phyloP scores from a whole-genome alignment of 2,797 vertebrate species.

The Bradypodion ventrale region DNA sequence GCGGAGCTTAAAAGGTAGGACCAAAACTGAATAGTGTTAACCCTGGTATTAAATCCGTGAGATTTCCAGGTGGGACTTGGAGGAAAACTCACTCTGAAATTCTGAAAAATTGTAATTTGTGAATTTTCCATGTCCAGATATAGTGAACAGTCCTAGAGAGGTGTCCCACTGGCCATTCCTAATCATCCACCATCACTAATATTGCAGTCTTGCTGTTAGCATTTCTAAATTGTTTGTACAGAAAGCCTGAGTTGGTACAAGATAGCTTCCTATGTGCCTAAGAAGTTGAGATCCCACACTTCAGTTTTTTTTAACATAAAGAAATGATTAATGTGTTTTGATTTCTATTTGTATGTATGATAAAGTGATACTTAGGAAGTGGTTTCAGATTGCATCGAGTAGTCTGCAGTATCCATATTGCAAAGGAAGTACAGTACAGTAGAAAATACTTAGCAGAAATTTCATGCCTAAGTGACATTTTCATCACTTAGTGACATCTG shows the following conservation, averaged over 20 bases:
- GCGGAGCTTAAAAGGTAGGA: neutral
- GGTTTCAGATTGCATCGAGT: neutral
- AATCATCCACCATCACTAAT: neutral
- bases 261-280: neutral
- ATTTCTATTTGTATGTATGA: neutral
- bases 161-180: neutral
- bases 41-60: neutral
- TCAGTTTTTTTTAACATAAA: neutral
- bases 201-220: neutral
- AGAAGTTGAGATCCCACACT: neutral
- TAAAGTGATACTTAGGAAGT: neutral
- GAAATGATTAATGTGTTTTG: neutral
- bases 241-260: neutral
- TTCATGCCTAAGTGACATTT: conserved; percentile 6
- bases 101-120: neutral
- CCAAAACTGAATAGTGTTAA: neutral
- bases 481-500: neutral
- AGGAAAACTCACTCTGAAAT: neutral
- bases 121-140: too few species aligned
- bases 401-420: neutral
- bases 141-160: neutral
- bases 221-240: neutral
- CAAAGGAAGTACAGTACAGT: neutral
- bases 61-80: neutral
- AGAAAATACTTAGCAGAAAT: conserved; percentile 13